Percentiles rank a stretch among this genome's conserved stretches.
phyloP scores from a whole-genome alignment of 2,888 invertebrate genomes.

The Notodonta ziczac region DNA sequence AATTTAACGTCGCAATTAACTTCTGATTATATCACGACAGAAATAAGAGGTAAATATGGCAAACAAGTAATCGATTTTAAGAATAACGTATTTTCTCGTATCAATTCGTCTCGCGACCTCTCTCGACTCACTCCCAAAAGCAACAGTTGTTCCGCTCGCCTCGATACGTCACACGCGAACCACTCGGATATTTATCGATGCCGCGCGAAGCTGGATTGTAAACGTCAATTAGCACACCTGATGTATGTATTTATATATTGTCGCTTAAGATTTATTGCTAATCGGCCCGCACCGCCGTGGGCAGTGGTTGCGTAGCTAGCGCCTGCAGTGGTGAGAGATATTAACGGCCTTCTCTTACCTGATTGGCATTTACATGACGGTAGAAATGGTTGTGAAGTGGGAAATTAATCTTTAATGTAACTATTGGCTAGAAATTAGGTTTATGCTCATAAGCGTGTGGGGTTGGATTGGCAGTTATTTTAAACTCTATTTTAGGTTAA shows the following conservation, averaged over 20 bases:
- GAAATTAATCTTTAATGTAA: not conserved
- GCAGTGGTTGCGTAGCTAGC: not conserved
- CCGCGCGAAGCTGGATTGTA: slow-evolving; percentile 53
- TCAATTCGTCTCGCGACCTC: not conserved
- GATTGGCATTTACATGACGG: not conserved
- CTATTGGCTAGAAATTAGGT: not conserved
- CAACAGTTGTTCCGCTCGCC: slow-evolving; percentile 54
- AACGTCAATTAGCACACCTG: slow-evolving; percentile 58
- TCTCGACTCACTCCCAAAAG: slow-evolving; percentile 17
- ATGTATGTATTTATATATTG: slow-evolving; percentile 57
- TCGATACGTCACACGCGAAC: slow-evolving; percentile 55
- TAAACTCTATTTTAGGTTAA: no score
- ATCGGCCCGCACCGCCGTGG: not conserved
- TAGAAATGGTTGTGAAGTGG: not conserved
- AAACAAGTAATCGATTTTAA: not conserved
- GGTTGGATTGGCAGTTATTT: no score
- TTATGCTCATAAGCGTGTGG: not conserved
- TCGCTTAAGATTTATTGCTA: slow-evolving; percentile 1
- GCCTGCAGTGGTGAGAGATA: not conserved
- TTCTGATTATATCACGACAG: no score
- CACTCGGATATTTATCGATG: slow-evolving; percentile 56
- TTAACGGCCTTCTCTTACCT: not conserved
- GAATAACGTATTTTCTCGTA: no score
- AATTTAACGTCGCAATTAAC: no score
- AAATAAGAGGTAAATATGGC: no score